phyloP scores from a whole-genome alignment of 2,113 vertebrate species.

The Zosterops pallidus region DNA sequence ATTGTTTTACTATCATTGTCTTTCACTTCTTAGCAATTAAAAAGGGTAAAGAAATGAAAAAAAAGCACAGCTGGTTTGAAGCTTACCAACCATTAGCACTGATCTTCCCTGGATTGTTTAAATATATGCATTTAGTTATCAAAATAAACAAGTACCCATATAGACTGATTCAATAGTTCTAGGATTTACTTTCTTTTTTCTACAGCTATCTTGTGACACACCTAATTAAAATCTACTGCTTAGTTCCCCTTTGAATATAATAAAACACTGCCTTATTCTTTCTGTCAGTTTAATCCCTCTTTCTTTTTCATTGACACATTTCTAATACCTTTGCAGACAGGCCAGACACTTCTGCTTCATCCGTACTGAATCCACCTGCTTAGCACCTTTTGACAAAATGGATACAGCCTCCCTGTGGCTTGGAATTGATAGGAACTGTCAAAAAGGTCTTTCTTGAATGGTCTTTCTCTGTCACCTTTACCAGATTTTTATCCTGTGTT shows the following conservation, averaged over 20 bases:
- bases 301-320: conserved; percentile 53
- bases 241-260: conserved; percentile 16
- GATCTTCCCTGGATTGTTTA: neutral
- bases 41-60: neutral
- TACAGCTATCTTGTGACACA: conserved; percentile 54
- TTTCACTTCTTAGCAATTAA: conserved; percentile 17
- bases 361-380: neutral
- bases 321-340: conserved; percentile 55
- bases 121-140: neutral
- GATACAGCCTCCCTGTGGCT: conserved; percentile 32
- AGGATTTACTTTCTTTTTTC: neutral
- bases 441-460: conserved; percentile 56
- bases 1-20: neutral
- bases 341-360: neutral
- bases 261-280: conserved; percentile 23
- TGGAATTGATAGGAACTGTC: conserved; percentile 63
- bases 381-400: conserved; percentile 55
- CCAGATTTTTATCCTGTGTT: conserved; percentile 60
- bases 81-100: neutral
- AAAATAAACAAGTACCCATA: conserved; percentile 24
- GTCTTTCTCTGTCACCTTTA: conserved; percentile 67
- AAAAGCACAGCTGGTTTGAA: neutral
- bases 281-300: conserved; percentile 52
- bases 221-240: conserved; percentile 64
- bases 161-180: conserved; percentile 1